Evolutionary conservation across 2,888 invertebrate genomes (phyloP), one percentile per base, ranked within the genome.

Genomic region (Eristalis pertinax): DNA sequence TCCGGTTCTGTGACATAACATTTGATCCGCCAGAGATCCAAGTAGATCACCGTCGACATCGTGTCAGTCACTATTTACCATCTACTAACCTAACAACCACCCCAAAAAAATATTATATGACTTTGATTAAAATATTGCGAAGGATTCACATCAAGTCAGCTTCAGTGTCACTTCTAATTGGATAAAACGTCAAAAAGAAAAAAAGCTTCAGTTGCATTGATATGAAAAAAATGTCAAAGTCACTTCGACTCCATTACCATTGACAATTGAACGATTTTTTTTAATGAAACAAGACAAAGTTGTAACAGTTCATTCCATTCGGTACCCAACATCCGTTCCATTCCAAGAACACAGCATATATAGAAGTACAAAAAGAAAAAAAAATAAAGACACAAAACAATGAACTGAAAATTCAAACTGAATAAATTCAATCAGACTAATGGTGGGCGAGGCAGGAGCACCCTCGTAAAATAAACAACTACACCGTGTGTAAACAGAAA

Each of bases 381-480:
- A 68, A 50, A 10, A 10, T 8, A 22, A 32, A 41, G n/a, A 68
- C 43, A 64, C 43, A 67, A 87, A 83, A 80, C 84, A 84, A 88
- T 84, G 80, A 88, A 81, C 88, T 88, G 84, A 88, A 88, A 88
- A 88, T 84, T 88, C 88, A 88, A 88, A 88, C 88, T 88, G 84
- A 88, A 84, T 88, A 88, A 84, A 88, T 88, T 88, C 77, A 88
- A 88, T 88, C 88, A 88, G 77, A 63, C 88, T 88, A 88, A 88
- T 88, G 88, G 88, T 77, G 56, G 84, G 77, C 80, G 67, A 74
- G 80, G 77, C 80, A 67, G 32, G 58, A 68, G 58, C 74, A 87
- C 86, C 79, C 78, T 78, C 83, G 74, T 78, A 76, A 87, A 83
- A 79, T 78, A 87, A 87, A 87, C 79, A 86, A 81, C 82, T 82